These are phyloP conservation scores for Lucifuga dentata DNA, from an alignment of 2,113 vertebrate species.

Conservation along the genomic window DNA sequence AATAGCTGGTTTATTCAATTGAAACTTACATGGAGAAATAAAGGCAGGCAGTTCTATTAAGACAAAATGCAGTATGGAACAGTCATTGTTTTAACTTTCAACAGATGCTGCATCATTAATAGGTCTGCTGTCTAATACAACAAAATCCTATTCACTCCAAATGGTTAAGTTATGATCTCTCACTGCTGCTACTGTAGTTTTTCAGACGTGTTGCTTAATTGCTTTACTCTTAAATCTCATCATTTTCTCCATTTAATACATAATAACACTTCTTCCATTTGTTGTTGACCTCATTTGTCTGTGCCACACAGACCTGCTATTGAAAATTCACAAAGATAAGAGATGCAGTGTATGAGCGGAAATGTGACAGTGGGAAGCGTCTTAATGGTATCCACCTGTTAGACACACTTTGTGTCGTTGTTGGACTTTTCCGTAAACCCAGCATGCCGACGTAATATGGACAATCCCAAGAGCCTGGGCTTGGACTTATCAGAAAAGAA, in stretches of 20 bases:
- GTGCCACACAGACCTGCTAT: neutral
- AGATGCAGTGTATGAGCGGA: constrained; percentile 51
- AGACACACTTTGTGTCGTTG: constrained; percentile 44
- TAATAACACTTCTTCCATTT: neutral
- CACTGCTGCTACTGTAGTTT: no score
- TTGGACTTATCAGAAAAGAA: constrained; percentile 49
- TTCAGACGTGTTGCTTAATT: neutral
- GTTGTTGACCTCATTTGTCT: neutral
- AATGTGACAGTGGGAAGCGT: constrained; percentile 62
- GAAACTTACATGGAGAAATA: no score
- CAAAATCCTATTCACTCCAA: no score
- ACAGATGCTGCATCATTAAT: no score
- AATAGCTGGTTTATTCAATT: no score
- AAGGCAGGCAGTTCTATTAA: no score
- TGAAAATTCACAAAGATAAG: constrained; percentile 30
- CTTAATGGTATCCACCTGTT: constrained; percentile 39
- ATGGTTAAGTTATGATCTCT: neutral
- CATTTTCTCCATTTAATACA: neutral
- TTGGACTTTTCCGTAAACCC: constrained; percentile 57
- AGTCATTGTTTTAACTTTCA: no score
- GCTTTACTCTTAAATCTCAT: neutral
- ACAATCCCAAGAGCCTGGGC: constrained; percentile 51
- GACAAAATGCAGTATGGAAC: no score
- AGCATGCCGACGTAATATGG: constrained; percentile 42
- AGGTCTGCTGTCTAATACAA: no score